Evolutionary conservation across 2,797 vertebrate genomes (phyloP).

Genomic region (Mormyrops attenuatus): DNA sequence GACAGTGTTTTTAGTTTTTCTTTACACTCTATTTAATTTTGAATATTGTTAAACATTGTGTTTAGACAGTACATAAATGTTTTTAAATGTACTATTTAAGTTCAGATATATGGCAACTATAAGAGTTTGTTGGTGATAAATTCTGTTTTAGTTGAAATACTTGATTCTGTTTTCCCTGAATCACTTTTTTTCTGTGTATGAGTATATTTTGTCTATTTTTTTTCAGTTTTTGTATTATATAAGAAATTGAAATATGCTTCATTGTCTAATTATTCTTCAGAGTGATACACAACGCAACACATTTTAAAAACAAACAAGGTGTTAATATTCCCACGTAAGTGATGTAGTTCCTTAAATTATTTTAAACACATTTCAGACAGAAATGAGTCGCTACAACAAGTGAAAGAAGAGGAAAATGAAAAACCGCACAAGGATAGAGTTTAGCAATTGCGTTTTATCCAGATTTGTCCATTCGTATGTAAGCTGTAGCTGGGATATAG

Average conservation of each 20-base stretch:
- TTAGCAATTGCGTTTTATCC: not conserved
- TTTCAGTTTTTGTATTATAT: not conserved
- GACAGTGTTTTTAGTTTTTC: not conserved
- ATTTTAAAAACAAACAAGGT: not conserved
- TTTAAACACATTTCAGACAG: not conserved
- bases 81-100: slow-evolving; percentile 19
- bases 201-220: not conserved
- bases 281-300: not conserved
- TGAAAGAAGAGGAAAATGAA: not conserved
- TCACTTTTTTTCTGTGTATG: not conserved
- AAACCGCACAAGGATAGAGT: not conserved
- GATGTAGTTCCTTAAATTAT: not conserved
- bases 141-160: not conserved
- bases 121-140: not conserved
- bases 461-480: not conserved
- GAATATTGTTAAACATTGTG: not conserved
- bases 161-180: not conserved
- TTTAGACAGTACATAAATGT: slow-evolving; percentile 12
- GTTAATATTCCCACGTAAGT: not conserved
- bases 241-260: not conserved
- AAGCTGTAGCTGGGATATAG: not conserved
- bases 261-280: not conserved
- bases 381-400: not conserved
- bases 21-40: not conserved
- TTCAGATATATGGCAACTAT: not conserved